Conservation (phyloP, 2,113 vertebrate species). For the Gila orcuttii region DNA sequence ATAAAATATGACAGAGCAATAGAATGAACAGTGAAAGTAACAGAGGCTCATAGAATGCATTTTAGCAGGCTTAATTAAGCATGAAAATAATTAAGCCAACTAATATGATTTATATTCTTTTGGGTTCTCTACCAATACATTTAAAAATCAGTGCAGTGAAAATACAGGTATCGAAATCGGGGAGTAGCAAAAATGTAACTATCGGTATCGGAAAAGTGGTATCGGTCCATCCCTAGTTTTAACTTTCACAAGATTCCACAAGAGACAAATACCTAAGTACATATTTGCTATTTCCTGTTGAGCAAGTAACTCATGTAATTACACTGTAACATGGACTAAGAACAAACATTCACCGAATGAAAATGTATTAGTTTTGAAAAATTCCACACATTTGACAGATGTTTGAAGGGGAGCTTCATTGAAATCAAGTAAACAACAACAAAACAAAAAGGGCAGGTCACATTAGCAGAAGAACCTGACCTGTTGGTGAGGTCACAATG, state of each 20-base stretch:
- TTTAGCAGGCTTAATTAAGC: too few species aligned
- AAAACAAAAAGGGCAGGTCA: slow-evolving; percentile 3
- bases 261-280: not conserved
- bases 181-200: too few species aligned
- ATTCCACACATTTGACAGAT: not conserved
- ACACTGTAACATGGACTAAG: not conserved
- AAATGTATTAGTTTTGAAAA: not conserved
- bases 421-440: not conserved
- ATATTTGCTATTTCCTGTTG: not conserved
- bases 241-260: not conserved
- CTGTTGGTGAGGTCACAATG: slow-evolving; percentile 84
- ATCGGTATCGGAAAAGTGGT: too few species aligned
- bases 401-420: not conserved
- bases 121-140: too few species aligned
- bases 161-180: too few species aligned
- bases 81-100: too few species aligned
- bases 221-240: not conserved
- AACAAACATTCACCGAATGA: not conserved
- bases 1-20: too few species aligned
- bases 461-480: slow-evolving; percentile 64
- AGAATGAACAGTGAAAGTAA: too few species aligned
- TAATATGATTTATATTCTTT: too few species aligned
- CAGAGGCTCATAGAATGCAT: too few species aligned
- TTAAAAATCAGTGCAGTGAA: too few species aligned
- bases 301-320: slow-evolving; percentile 2